Percentiles rank a stretch among this genome's conserved stretches.
Evolutionary conservation across 2,888 invertebrate species (phyloP).

Genomic region (Cheilosia urbana): DNA sequence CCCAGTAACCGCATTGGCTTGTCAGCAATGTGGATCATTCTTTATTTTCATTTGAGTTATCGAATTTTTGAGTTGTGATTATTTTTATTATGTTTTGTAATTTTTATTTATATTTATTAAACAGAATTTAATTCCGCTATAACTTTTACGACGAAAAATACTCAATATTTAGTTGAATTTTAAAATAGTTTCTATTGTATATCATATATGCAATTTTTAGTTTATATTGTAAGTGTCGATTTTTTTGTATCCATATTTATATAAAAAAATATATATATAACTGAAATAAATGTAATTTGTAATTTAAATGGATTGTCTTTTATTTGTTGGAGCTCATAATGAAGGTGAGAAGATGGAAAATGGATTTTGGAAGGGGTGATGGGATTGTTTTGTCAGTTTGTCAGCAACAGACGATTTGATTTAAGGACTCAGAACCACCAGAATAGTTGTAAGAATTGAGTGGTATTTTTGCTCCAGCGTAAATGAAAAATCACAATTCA

Average conservation of each 20-base stretch:
- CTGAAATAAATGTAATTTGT: slow-evolving; percentile 74
- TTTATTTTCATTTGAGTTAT: slow-evolving; percentile 14
- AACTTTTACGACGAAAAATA: slow-evolving; percentile 17
- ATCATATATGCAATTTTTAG: slow-evolving; percentile 72
- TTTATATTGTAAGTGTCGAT: slow-evolving; percentile 64
- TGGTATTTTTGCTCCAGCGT: too few species aligned
- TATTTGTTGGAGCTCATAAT: neutral
- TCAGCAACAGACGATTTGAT: too few species aligned
- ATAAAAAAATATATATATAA: slow-evolving; percentile 53
- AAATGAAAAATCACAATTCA: too few species aligned
- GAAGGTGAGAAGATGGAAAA: too few species aligned
- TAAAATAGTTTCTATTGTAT: slow-evolving; percentile 69
- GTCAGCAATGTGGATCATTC: slow-evolving; percentile 10
- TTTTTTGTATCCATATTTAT: slow-evolving; percentile 71
- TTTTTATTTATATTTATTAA: slow-evolving; percentile 49
- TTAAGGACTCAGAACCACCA: too few species aligned
- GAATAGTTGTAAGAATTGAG: too few species aligned
- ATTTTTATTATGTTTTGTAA: slow-evolving; percentile 38
- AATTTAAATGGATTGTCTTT: slow-evolving; percentile 45
- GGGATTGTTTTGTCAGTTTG: too few species aligned
- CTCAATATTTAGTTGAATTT: slow-evolving; percentile 71
- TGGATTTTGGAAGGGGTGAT: too few species aligned
- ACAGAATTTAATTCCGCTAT: slow-evolving; percentile 48
- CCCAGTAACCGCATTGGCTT: slow-evolving; percentile 1
- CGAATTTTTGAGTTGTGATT: slow-evolving; percentile 66